Conservation (phyloP, 1,140 invertebrate species). For the Himalopsyche phryganea region DNA sequence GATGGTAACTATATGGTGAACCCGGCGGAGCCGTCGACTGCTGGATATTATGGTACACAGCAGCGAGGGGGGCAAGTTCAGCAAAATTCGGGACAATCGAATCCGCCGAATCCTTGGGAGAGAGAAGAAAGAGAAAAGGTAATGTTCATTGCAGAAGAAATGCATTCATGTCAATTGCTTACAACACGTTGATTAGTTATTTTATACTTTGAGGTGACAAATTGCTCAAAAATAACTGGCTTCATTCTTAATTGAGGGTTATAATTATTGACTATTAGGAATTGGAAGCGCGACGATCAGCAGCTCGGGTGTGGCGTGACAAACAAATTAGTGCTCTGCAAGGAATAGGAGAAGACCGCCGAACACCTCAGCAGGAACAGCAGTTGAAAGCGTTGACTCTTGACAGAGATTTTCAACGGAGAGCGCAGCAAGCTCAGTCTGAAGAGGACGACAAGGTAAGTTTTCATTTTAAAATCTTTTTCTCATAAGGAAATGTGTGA, state of each 20-base stretch:
- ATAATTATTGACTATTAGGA: no score
- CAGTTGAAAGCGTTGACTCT: constrained; percentile 78
- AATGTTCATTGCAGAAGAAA: background rate
- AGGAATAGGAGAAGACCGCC: constrained; percentile 55
- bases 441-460: constrained; percentile 73
- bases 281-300: constrained; percentile 66
- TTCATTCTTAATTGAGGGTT: no score
- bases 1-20: constrained; percentile 59
- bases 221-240: no score
- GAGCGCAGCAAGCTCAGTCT: constrained; percentile 73
- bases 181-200: background rate
- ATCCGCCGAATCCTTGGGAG: constrained; percentile 77
- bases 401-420: constrained; percentile 83
- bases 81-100: constrained; percentile 40
- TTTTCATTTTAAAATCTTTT: background rate
- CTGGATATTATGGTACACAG: constrained; percentile 62
- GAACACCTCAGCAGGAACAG: constrained; percentile 79
- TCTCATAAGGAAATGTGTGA: background rate
- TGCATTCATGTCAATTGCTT: background rate
- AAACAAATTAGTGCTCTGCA: constrained; percentile 79
- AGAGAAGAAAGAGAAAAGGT: constrained; percentile 81
- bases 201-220: background rate
- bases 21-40: constrained; percentile 70
- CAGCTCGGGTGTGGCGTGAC: constrained; percentile 68
- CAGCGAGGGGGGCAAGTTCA: constrained; percentile 25